A percentile compares a stretch with the other conserved stretches of the same genome.
Evolutionary conservation across 2,888 invertebrate genomes (phyloP).

Genomic region (Sycophila texana): DNA sequence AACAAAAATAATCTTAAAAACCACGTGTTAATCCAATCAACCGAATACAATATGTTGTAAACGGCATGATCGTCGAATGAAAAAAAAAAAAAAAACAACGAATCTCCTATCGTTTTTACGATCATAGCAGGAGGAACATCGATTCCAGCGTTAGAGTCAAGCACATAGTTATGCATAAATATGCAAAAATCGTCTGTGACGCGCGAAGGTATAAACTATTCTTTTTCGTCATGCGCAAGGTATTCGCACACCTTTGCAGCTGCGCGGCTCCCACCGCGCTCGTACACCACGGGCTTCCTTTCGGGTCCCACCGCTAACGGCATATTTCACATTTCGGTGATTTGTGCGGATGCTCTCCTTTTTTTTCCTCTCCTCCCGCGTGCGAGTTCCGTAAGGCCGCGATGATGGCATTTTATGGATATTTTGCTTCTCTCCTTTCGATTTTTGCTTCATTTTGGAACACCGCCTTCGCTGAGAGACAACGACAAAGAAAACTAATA

Average conservation of each 20-base stretch:
- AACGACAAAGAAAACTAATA: constrained; percentile 4
- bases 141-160: constrained; percentile 21
- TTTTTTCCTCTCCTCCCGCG: constrained; percentile 35
- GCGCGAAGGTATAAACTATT: constrained; percentile 22
- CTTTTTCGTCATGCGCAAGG: constrained; percentile 25
- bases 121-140: constrained; percentile 15
- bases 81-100: too few relatives aligned
- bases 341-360: constrained; percentile 68
- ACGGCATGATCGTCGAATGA: too few relatives aligned
- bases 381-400: not conserved
- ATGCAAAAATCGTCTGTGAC: constrained; percentile 24
- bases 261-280: not conserved
- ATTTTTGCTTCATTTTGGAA: too few relatives aligned
- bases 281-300: not conserved
- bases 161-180: not conserved
- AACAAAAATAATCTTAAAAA: too few relatives aligned
- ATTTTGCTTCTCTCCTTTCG: too few relatives aligned
- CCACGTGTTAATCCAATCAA: too few relatives aligned
- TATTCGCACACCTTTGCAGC: constrained; percentile 28
- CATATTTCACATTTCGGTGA: constrained; percentile 72
- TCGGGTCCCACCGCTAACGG: constrained; percentile 58
- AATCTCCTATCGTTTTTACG: constrained; percentile 17
- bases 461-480: not conserved
- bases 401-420: constrained; percentile 26
- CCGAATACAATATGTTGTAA: too few relatives aligned